Percentiles rank a stretch among this genome's conserved stretches.
phyloP scores from a whole-genome alignment of 2,797 vertebrate species.

The Ctenopoma kingsleyae region DNA sequence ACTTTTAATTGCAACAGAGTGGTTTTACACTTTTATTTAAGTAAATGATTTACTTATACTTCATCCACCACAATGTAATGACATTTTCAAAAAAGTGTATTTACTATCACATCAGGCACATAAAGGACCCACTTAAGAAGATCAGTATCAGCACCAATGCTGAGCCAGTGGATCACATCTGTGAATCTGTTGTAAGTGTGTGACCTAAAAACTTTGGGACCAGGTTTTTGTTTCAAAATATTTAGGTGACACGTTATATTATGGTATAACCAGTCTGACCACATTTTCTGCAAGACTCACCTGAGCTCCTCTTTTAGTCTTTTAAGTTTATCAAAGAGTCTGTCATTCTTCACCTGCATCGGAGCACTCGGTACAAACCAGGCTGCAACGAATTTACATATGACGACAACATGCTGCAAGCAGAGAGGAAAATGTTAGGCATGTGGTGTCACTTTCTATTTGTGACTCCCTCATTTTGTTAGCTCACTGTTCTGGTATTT shows the following conservation, averaged over 20 bases:
- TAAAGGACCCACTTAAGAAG: too few species aligned
- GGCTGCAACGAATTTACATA: slow-evolving; percentile 90
- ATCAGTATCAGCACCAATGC: too few species aligned
- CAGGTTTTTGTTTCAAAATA: neutral
- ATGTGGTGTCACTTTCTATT: neutral
- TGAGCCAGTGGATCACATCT: too few species aligned
- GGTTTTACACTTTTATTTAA: too few species aligned
- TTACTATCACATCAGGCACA: too few species aligned
- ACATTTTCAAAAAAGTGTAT: too few species aligned
- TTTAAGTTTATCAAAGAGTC: slow-evolving; percentile 83
- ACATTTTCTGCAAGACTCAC: slow-evolving; percentile 61
- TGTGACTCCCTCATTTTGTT: neutral
- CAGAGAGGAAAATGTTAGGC: slow-evolving; percentile 33
- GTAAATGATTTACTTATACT: too few species aligned
- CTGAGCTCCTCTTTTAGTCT: slow-evolving; percentile 79
- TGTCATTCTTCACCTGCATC: slow-evolving; percentile 87
- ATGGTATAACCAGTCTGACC: neutral
- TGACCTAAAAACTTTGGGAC: too few species aligned
- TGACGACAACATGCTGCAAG: slow-evolving; percentile 91
- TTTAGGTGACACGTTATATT: neutral
- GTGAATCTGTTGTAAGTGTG: too few species aligned
- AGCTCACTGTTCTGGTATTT: neutral
- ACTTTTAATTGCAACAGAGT: too few species aligned
- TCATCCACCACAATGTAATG: too few species aligned
- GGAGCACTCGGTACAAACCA: slow-evolving; percentile 93